Evolutionary conservation across 1,140 invertebrate species (phyloP).

Genomic region (Cydia strobilella): DNA sequence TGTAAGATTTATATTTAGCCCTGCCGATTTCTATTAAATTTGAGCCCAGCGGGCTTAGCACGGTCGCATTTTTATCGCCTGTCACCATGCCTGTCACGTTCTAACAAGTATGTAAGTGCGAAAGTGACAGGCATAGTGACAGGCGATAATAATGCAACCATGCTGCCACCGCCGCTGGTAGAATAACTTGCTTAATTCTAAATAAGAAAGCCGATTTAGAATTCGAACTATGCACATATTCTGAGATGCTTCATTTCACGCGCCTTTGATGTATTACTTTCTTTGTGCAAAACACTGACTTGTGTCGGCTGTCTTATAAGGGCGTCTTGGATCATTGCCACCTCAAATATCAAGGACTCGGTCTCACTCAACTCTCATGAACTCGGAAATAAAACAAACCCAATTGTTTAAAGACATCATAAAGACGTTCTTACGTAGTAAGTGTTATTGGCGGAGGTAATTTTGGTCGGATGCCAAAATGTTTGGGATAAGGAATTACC

Average conservation of each 20-base stretch:
- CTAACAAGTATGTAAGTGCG: no score
- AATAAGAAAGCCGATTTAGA: not conserved
- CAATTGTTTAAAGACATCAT: slow-evolving; percentile 22
- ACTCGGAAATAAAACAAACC: slow-evolving; percentile 15
- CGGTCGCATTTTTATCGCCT: no score
- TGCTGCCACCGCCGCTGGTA: no score
- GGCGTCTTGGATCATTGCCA: slow-evolving; percentile 30
- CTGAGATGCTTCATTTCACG: not conserved
- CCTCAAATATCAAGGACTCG: not conserved
- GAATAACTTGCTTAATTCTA: no score
- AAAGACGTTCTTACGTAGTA: slow-evolving; percentile 20
- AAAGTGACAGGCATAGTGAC: no score
- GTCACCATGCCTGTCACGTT: no score
- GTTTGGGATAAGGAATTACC: not conserved
- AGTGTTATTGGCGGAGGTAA: slow-evolving; percentile 22
- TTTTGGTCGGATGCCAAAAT: slow-evolving; percentile 24
- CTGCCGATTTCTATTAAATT: no score
- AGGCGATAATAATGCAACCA: no score
- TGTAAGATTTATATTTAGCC: no score
- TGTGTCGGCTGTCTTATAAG: not conserved
- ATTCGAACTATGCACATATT: not conserved
- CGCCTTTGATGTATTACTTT: not conserved
- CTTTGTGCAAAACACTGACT: not conserved
- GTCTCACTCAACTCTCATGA: slow-evolving; percentile 14
- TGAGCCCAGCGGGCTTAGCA: no score